phyloP scores from a whole-genome alignment of 64 coral and sea anemone genomes.

The Pachyseris speciosa region DNA sequence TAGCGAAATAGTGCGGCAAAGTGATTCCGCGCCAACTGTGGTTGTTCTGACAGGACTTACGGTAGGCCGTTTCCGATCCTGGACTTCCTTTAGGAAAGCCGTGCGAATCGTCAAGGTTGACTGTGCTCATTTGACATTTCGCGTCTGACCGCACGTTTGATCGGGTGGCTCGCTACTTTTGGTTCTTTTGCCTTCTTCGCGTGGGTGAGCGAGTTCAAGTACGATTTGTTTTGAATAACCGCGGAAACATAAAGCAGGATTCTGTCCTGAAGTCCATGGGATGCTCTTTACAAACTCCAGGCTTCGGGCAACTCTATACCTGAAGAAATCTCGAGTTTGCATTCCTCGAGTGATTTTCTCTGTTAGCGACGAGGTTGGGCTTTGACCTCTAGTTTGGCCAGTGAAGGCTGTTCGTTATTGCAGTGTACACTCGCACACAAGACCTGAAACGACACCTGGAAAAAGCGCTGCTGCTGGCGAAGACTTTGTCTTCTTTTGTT shows the following conservation, averaged over 20 bases:
- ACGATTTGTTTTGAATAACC: neutral
- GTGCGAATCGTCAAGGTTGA: neutral
- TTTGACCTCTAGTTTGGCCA: neutral
- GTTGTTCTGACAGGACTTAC: conserved; percentile 12
- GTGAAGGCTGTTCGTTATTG: neutral
- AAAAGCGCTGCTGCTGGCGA: neutral
- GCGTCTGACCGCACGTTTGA: neutral
- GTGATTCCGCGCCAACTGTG: neutral
- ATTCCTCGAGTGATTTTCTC: conserved; percentile 6
- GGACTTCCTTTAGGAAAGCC: neutral
- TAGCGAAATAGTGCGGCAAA: neutral
- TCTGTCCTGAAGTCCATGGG: neutral
- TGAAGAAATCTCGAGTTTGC: conserved; percentile 29
- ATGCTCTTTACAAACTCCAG: conserved; percentile 38
- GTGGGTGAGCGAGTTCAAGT: neutral
- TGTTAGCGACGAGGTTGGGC: neutral
- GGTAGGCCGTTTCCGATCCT: conserved; percentile 10
- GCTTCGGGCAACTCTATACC: conserved; percentile 24
- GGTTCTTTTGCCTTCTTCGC: neutral
- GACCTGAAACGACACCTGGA: neutral
- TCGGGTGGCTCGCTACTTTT: neutral
- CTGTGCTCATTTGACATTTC: neutral
- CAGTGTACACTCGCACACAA: neutral
- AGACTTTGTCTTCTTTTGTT: neutral
- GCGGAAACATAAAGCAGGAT: neutral